Evolutionary conservation across 2,113 vertebrate genomes (phyloP), one percentile per base, ranked within the genome.

Genomic region (Leucoraja erinaceus): DNA sequence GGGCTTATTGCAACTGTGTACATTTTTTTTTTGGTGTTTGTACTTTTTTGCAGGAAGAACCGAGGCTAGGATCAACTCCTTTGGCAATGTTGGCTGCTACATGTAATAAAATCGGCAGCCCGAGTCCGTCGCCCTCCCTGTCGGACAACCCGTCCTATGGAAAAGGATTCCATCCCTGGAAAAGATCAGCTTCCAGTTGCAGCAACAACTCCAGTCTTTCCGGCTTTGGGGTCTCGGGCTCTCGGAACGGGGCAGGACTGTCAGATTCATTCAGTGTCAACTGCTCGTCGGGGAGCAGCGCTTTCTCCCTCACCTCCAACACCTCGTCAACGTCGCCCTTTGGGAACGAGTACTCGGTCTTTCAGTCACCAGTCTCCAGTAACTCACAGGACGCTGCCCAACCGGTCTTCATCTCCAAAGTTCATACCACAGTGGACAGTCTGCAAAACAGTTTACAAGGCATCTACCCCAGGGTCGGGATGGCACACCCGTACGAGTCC

Each of bases 71-170:
- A 96, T 98, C 98, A 94, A 99, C 98, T 97, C 98, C 98, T 95
- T 96, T 99, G 97, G 98, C 98, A 97, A 99, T 99, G 98, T 96
- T 99, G 93, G 98, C 98, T 94, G 98, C 98, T 94, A 99, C 98
- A 96, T 99, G 98, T 94, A 99, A 99, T 95, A 99, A 99, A 96
- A 99, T 99, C 95, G 98, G 98, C 96, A 99, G 98, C 94, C 97
- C 98, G 95, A 98, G 97, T 96, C 98, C 98, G 93, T 99, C 98
- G 93, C 97, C 98, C 61, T 96, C 98, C 94, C 98, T 98, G 96
- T 98, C 99, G 97, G 97, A 96, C 95, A 95, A 98, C n/a, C 96
- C 97, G 47, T 97, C 98, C 3, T 98, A 98, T 95, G 97, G 97
- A 72, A 99, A 99, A 95, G 98, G 98, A 93, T 99, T 99, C 95